Evolutionary conservation across 2,888 invertebrate species (phyloP), one percentile per base, ranked within the genome.

Genomic region (Drosophila monieri): DNA sequence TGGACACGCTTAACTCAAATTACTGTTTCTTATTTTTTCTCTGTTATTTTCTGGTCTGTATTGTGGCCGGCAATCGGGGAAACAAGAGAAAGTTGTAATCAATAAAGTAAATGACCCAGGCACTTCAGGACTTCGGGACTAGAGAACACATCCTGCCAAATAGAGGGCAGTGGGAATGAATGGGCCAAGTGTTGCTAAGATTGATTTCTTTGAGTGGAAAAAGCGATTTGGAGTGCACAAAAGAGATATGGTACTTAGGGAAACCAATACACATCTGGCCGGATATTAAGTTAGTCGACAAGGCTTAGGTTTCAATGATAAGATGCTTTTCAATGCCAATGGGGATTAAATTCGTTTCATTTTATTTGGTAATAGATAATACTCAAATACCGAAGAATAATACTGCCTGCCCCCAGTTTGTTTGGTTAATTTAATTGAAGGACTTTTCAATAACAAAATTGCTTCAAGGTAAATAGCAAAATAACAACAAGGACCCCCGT

Each of bases 21-120:
- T 54, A 57, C 70, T 53, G 44, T 72, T 21, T 23, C 39, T 27
- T 12, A 2, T 32, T 32, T 10, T 43, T 32, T 32, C 12, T 14
- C 8, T 14, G 43, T 44, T 18, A 15, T 54, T 52, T 46, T 39
- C 21, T 57, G 53, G n/a, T 53, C 15, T 41, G 39, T 41, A 18
- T 39, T 58, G 35, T 37, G 56, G 39, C 18, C 39, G 8, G 46
- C 55, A 55, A 55, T 55, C 55, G 46, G 68, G 30, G 52, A 67
- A 67, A 67, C 59, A 58, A 52, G 68, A 67, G 68, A 67, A 67
- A 67, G 68, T 68, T 67, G 67, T 85, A 86, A 85, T 80, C 84
- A 86, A 85, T 85, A 85, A 85, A 85, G 72, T 85, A 80, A 85
- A 81, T 85, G 85, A 80, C 72, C 73, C 52, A 62, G 62, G 39